Conservation (phyloP, 1,140 invertebrate genomes). For the Heliconius hewitsoni region DNA sequence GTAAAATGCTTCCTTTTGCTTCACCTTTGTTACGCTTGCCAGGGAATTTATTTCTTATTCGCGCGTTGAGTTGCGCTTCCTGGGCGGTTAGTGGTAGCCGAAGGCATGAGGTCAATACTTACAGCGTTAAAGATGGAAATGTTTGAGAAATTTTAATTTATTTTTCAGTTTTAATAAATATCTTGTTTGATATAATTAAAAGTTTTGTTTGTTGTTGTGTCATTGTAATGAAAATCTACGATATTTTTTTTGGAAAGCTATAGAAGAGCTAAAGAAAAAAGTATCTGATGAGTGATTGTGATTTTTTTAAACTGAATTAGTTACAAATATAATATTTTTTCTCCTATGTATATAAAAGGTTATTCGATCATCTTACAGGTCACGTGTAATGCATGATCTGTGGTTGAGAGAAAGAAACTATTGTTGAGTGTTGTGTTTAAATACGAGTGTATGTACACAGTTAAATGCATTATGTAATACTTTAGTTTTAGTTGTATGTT, state of each 20-base stretch:
- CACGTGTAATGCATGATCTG: neutral
- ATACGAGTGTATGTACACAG: too few relatives aligned
- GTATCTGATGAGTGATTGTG: neutral
- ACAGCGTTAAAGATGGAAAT: neutral
- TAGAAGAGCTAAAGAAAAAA: too few relatives aligned
- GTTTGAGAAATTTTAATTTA: neutral
- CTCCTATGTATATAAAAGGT: neutral
- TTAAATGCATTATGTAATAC: neutral
- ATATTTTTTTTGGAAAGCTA: too few relatives aligned
- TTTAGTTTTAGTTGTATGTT: neutral
- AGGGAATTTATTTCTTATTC: constrained; percentile 77
- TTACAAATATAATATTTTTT: neutral
- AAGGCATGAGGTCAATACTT: constrained; percentile 41
- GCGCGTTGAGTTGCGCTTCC: constrained; percentile 75
- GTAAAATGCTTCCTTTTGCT: constrained; percentile 66
- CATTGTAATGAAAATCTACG: too few relatives aligned
- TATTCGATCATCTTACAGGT: neutral
- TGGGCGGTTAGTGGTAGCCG: constrained; percentile 72
- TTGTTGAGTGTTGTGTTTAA: neutral
- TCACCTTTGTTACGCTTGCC: constrained; percentile 78
- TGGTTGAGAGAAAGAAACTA: neutral
- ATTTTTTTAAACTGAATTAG: neutral
- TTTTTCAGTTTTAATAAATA: neutral
- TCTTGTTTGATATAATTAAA: neutral
- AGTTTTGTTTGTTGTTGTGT: neutral